phyloP scores from a whole-genome alignment of 2,113 vertebrate species.

The Pangasianodon gigas region DNA sequence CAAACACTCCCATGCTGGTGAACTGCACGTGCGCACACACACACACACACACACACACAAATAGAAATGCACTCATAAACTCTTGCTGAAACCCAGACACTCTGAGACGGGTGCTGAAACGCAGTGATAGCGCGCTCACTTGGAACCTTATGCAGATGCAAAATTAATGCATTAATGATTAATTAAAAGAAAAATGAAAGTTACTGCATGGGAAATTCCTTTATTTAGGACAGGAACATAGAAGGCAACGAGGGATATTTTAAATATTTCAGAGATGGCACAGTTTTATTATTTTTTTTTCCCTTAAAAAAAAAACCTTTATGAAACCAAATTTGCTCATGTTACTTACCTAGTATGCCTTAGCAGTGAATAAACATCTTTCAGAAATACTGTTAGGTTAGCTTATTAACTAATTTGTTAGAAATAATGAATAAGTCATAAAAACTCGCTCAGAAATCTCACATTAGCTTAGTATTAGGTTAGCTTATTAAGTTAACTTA shows the following conservation, averaged over 20 bases:
- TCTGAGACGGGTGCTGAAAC: slow-evolving; percentile 11
- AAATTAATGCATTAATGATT: slow-evolving; percentile 15
- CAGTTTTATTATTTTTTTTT: no score
- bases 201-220: background rate
- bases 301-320: background rate
- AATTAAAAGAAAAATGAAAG: background rate
- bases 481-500: background rate
- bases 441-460: background rate
- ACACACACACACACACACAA: background rate
- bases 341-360: background rate
- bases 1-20: slow-evolving; percentile 7
- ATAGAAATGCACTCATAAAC: background rate
- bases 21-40: background rate
- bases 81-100: background rate
- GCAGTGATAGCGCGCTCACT: slow-evolving; percentile 8
- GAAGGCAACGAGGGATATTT: background rate
- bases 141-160: background rate
- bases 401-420: background rate
- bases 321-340: background rate
- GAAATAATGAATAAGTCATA: background rate
- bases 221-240: background rate
- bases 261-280: background rate
- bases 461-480: no score
- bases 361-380: background rate
- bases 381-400: background rate